Percentiles rank a stretch among this genome's conserved stretches.
These are phyloP conservation scores for Mnemiopsis leidyi DNA, from an alignment of 37 sponge, comb jelly and placozoan species.

Conservation along the genomic window DNA sequence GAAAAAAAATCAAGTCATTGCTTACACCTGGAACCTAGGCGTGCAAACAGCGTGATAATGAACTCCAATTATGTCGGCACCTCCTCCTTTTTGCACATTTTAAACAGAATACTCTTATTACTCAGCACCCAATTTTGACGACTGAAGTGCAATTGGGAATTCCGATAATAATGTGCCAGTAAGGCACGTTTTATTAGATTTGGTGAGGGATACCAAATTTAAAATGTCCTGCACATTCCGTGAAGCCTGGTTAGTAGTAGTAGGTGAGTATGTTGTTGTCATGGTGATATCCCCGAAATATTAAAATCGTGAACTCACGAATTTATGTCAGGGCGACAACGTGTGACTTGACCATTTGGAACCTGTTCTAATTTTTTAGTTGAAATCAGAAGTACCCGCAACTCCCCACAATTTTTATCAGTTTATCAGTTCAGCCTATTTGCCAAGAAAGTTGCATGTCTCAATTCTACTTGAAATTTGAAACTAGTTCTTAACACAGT, in stretches of 20 bases:
- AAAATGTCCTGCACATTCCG: background rate
- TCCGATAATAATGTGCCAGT: background rate
- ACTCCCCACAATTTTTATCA: no score
- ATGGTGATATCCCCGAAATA: background rate
- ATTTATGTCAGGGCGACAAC: background rate
- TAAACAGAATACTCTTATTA: no score
- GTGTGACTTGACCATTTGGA: background rate
- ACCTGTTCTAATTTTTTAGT: background rate
- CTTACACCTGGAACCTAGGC: no score
- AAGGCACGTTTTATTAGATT: background rate
- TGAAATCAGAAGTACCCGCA: no score
- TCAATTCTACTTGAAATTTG: background rate
- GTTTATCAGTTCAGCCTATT: background rate
- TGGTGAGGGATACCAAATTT: background rate
- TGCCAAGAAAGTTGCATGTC: background rate
- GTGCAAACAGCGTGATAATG: background rate
- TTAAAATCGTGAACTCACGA: background rate
- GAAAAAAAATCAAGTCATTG: no score
- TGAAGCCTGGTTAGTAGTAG: background rate
- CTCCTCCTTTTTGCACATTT: no score
- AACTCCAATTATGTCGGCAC: background rate
- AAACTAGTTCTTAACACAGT: background rate
- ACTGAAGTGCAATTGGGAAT: background rate
- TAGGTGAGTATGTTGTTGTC: background rate
- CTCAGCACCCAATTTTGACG: no score